phyloP scores from a whole-genome alignment of 2,797 vertebrate species.

The Chanos chanos region DNA sequence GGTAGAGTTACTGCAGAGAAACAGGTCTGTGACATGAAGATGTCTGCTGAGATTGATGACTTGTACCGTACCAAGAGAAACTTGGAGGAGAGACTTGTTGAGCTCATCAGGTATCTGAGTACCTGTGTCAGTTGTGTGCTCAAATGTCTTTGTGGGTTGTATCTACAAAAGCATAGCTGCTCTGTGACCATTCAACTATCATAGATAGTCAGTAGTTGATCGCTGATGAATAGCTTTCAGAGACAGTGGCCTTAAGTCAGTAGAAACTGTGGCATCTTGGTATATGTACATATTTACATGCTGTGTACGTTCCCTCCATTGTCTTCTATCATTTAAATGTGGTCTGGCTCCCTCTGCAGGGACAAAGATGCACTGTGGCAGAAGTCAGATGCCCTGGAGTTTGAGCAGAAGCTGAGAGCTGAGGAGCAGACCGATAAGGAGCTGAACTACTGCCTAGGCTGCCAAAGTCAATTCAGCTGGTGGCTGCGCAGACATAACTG shows the following conservation, averaged over 20 bases:
- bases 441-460: slow-evolving; percentile 79
- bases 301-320: no score
- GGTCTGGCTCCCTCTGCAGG: slow-evolving; percentile 61
- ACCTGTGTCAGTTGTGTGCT: background rate
- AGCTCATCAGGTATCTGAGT: slow-evolving; percentile 90
- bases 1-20: slow-evolving; percentile 71
- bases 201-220: no score
- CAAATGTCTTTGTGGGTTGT: no score
- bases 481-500: slow-evolving; percentile 87
- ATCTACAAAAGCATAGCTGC: no score
- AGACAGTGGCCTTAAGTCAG: no score
- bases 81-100: slow-evolving; percentile 89
- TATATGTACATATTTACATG: no score
- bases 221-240: no score
- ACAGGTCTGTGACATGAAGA: slow-evolving; percentile 77
- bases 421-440: slow-evolving; percentile 83
- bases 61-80: slow-evolving; percentile 89
- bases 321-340: no score
- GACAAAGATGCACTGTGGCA: slow-evolving; percentile 93
- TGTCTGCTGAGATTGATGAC: slow-evolving; percentile 87
- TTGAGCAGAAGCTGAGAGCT: slow-evolving; percentile 83
- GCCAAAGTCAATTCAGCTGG: slow-evolving; percentile 88
- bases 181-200: no score
- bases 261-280: no score
- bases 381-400: slow-evolving; percentile 88